These are phyloP conservation scores for Ditylenchus weischeri DNA, from an alignment of 2,888 invertebrate genomes.

Conservation along the genomic window DNA sequence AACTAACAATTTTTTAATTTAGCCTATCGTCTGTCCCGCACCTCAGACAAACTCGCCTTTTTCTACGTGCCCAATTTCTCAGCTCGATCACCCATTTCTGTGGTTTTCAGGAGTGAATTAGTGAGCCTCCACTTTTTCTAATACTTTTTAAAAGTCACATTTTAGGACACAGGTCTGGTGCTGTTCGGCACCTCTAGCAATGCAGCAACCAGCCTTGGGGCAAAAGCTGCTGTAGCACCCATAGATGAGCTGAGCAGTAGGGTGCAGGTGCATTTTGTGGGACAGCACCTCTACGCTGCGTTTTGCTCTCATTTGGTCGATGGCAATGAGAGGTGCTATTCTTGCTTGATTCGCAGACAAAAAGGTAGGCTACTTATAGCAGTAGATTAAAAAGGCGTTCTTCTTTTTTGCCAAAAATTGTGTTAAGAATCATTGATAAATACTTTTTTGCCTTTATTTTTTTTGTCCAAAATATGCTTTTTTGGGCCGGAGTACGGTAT, in stretches of 20 bases:
- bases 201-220: neutral
- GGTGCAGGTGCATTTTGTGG: constrained; percentile 37
- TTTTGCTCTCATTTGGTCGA: constrained; percentile 10
- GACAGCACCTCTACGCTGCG: constrained; percentile 23
- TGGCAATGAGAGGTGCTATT: constrained; percentile 27
- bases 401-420: no score
- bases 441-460: no score
- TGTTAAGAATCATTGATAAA: no score
- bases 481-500: no score
- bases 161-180: constrained; percentile 32
- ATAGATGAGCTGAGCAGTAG: constrained; percentile 15
- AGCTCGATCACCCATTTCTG: constrained; percentile 29
- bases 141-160: neutral
- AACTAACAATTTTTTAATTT: constrained; percentile 17
- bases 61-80: constrained; percentile 33
- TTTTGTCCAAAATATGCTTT: no score
- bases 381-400: neutral
- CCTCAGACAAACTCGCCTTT: constrained; percentile 35
- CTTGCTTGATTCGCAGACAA: constrained; percentile 22
- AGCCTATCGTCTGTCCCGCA: constrained; percentile 32
- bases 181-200: constrained; percentile 30
- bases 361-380: neutral
- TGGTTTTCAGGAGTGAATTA: constrained; percentile 38
- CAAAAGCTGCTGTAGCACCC: neutral
- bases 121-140: constrained; percentile 5